Evolutionary conservation across 2,113 vertebrate species (phyloP), one percentile per base, ranked within the genome.

Genomic region (Benitochromis conjunctus): DNA sequence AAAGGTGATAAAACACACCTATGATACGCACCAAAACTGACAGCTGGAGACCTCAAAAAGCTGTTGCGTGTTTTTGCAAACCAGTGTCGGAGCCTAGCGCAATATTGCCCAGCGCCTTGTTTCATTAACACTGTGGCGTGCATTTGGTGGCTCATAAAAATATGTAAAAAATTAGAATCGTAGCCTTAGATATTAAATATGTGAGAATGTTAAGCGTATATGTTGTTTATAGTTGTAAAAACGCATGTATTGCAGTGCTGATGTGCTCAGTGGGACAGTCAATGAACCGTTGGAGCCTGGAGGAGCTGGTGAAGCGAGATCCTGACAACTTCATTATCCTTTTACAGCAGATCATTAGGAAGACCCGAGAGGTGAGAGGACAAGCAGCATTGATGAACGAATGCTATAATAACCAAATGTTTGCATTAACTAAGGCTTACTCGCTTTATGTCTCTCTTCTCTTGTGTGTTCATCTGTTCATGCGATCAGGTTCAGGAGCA

Each of bases 251-350:
- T 93, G 78, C 82, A 94, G 93, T 93, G 78, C 83, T 94, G 88
- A 93, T 92, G 78, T 93, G 92, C 85, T 6, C 94, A 92, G 97
- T 97, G 0, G 98, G 98, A 56, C 97, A 98, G 93, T 98, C 98
- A 60, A 97, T 99, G 95, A 99, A 99, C 92, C 98, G 98, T 89
- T 99, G 98, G 98, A 99, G 97, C 89, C 94, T 99, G 60, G 98
- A 98, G 94, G 98, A 99, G 93, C 94, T 99, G 86, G 97, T 99
- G 82, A 99, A 97, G 92, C 96, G 98, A 78, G 97, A 99, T 36
- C 97, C 98, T 0, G 92, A 96, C 3, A 97, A 99, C 95, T 98
- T 97, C 93, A 94, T 99, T 87, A 99, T 99, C 92, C 97, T 99
- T 5, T 92, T 99, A 84, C 97, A 99, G 80, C 98, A 99, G 94